phyloP scores from a whole-genome alignment of 2,888 invertebrate genomes.

The Orthonevra nobilis region DNA sequence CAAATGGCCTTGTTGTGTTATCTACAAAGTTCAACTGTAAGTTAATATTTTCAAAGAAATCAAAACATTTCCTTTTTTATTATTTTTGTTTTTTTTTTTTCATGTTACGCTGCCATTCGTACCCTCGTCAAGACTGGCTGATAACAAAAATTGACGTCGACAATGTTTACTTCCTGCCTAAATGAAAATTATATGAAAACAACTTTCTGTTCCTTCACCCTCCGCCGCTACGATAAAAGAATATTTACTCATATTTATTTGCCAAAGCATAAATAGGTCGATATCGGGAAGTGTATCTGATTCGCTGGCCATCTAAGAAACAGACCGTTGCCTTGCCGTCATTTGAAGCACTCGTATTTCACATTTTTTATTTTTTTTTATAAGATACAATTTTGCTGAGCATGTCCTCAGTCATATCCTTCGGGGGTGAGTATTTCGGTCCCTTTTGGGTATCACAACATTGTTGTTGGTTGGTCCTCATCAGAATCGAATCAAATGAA shows the following conservation, averaged over 20 bases:
- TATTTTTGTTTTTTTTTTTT: no score
- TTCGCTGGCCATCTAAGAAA: no score
- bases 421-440: background rate
- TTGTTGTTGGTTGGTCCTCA: background rate
- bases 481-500: conserved; percentile 11
- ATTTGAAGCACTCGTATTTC: conserved; percentile 6
- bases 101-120: no score
- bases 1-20: no score
- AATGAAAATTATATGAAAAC: conserved; percentile 35
- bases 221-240: conserved; percentile 27
- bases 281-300: no score
- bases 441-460: background rate
- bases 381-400: no score
- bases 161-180: conserved; percentile 2
- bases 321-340: no score
- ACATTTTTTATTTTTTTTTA: no score
- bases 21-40: no score
- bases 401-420: background rate
- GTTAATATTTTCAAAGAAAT: no score
- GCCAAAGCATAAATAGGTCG: conserved; percentile 9
- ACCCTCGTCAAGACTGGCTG: no score
- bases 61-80: no score
- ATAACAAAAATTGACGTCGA: conserved; percentile 37
- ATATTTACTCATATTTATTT: conserved; percentile 53
- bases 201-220: conserved; percentile 35